Conservation (phyloP, 1,140 invertebrate genomes). For the Diorhabda carinulata region DNA sequence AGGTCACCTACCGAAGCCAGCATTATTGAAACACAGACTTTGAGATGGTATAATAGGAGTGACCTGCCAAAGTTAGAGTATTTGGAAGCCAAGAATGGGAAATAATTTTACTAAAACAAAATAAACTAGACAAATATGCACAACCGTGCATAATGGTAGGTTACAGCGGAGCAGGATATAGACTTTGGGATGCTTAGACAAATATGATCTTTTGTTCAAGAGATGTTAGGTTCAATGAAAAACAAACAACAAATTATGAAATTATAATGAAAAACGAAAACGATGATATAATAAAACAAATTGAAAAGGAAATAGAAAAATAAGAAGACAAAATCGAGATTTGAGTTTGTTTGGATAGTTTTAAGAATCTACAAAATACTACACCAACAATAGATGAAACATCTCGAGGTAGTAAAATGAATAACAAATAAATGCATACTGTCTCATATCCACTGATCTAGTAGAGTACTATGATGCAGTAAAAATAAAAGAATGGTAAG, state of each 20-base stretch:
- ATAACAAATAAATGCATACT: slow-evolving; percentile 9
- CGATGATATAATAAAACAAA: slow-evolving; percentile 3
- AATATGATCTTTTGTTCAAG: slow-evolving; percentile 30
- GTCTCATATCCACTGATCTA: too few species aligned
- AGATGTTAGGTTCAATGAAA: slow-evolving; percentile 27
- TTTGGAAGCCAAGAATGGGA: slow-evolving; percentile 20
- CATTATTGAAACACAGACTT: slow-evolving; percentile 3
- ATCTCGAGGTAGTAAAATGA: slow-evolving; percentile 13
- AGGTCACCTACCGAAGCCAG: slow-evolving; percentile 12
- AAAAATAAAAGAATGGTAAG: slow-evolving; percentile 8
- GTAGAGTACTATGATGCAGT: too few species aligned
- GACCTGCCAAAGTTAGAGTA: slow-evolving; percentile 19
- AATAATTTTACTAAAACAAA: slow-evolving; percentile 10
- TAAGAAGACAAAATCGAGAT: neutral
- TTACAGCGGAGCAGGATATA: slow-evolving; percentile 26
- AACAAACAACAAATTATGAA: slow-evolving; percentile 5
- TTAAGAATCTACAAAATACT: neutral
- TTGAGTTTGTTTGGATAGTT: neutral
- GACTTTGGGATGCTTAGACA: slow-evolving; percentile 30
- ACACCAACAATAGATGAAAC: neutral
- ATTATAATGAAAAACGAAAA: slow-evolving; percentile 3
- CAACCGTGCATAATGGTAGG: neutral
- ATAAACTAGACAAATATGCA: slow-evolving; percentile 9
- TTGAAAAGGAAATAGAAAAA: neutral
- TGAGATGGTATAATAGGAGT: slow-evolving; percentile 9